Evolutionary conservation across 2,113 vertebrate species (phyloP), one percentile per base, ranked within the genome.

Genomic region (Sterrhoptilus dennistouni): DNA sequence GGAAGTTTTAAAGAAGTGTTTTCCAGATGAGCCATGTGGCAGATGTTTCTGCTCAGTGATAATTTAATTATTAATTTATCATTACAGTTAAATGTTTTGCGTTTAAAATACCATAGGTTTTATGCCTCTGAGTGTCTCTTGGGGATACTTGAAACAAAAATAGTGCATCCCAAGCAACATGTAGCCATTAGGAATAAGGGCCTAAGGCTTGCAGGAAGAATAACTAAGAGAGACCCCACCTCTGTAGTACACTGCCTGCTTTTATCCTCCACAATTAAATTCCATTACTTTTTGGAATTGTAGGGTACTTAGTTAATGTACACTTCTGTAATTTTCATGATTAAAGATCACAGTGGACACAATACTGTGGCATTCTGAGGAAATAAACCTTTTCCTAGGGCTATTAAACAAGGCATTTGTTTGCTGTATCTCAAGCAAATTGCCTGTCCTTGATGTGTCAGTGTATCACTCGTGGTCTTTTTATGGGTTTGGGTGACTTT

Each of bases 181-280:
- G 5, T 2, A 23, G 15, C 24, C 23, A 3, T 54, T 50, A 2
- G 4, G 8, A 38, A 10, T 4, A 4, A 57, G 31, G 36, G 23
- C 31, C 17, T 83, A 52, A 35, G 17, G 12, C 23, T 76, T 93
- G 27, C 52, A 63, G 47, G 28, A 61, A 61, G 14, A 80, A 18
- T 14, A 70, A 33, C 11, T 40, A 11, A 60, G 31, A 45, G 45
- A 49, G 29, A 53, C 2, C 11, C 4, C 44, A 80, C 7, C 11
- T 64, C n/a, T 63, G 21, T 68, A 47, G 33, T 35, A 14, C 15
- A 18, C 22, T 49, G 50, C 5, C 31, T 72, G 49, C 19, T 86
- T 83, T 86, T 52, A 27, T 76, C 36, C 79, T 65, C 76, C 44
- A 52, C 22, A 80, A 49, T 4, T 45, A 36, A 74, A 11, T 86